Percentiles rank a stretch among this genome's conserved stretches.
phyloP scores from a whole-genome alignment of 2,797 vertebrate genomes.

The Ciconia nigra region DNA sequence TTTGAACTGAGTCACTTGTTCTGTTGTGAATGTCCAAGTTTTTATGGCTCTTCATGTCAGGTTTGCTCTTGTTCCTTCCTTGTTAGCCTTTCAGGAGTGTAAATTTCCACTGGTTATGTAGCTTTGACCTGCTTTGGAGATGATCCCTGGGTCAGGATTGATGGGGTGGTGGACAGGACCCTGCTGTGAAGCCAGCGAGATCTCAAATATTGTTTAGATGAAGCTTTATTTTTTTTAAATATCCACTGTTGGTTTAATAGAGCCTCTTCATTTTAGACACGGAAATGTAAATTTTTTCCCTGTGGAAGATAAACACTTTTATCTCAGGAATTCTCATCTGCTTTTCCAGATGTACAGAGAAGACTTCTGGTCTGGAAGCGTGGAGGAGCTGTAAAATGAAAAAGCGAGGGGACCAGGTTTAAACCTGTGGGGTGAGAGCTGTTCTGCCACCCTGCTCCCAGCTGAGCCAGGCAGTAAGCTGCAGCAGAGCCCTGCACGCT shows the following conservation, averaged over 20 bases:
- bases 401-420: not conserved
- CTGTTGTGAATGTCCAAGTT: not conserved
- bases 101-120: not conserved
- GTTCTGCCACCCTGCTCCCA: not conserved
- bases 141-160: not conserved
- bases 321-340: conserved; percentile 3
- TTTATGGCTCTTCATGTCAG: not conserved
- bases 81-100: not conserved
- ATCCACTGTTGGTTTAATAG: not conserved
- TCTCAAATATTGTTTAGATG: not conserved
- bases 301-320: not conserved
- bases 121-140: not conserved
- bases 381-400: not conserved
- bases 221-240: not conserved
- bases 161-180: not conserved
- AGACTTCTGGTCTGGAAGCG: not conserved
- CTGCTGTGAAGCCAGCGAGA: not conserved
- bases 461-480: not conserved
- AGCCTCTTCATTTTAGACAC: not conserved
- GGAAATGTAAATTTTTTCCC: not conserved
- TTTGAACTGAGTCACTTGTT: not conserved
- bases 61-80: not conserved
- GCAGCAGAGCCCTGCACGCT: not conserved
- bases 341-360: not conserved
- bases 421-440: not conserved